A percentile compares a stretch with the other conserved stretches of the same genome.
phyloP scores from a whole-genome alignment of 2,113 vertebrate species.

The Lepisosteus osseus region DNA sequence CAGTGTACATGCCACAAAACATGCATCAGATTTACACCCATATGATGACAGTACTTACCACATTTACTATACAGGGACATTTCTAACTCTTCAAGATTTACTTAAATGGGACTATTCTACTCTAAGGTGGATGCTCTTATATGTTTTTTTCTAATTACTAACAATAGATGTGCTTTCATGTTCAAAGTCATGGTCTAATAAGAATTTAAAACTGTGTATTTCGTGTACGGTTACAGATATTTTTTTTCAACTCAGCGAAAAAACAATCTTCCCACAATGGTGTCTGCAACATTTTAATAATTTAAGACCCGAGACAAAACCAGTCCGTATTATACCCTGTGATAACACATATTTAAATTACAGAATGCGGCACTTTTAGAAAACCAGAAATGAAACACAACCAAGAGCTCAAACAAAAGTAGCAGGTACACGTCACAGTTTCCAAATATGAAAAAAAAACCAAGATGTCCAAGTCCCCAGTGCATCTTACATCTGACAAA shows the following conservation, averaged over 20 bases:
- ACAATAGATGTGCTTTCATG: slow-evolving; percentile 56
- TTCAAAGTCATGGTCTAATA: slow-evolving; percentile 34
- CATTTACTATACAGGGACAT: slow-evolving; percentile 49
- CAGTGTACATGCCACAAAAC: slow-evolving; percentile 94
- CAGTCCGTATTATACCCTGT: slow-evolving; percentile 54
- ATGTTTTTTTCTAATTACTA: slow-evolving; percentile 42
- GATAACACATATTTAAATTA: slow-evolving; percentile 49
- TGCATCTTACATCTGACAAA: slow-evolving; percentile 48
- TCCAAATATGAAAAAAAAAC: slow-evolving; percentile 73
- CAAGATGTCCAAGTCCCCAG: slow-evolving; percentile 67
- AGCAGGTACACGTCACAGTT: slow-evolving; percentile 80
- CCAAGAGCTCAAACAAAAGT: slow-evolving; percentile 50
- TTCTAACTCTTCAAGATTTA: slow-evolving; percentile 31
- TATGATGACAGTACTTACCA: slow-evolving; percentile 49
- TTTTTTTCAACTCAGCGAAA: slow-evolving; percentile 29
- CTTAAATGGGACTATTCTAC: slow-evolving; percentile 36
- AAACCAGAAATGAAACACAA: slow-evolving; percentile 34
- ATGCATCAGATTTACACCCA: slow-evolving; percentile 75
- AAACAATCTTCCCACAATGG: slow-evolving; percentile 19
- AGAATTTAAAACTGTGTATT: slow-evolving; percentile 43
- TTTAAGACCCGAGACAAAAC: slow-evolving; percentile 51
- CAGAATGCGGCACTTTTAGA: slow-evolving; percentile 48
- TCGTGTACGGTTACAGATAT: slow-evolving; percentile 15
- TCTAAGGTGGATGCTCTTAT: not conserved
- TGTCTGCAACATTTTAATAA: slow-evolving; percentile 49